These are phyloP conservation scores for Gymnoscopelus braueri DNA, from an alignment of 2,797 vertebrate genomes.

Conservation along the genomic window DNA sequence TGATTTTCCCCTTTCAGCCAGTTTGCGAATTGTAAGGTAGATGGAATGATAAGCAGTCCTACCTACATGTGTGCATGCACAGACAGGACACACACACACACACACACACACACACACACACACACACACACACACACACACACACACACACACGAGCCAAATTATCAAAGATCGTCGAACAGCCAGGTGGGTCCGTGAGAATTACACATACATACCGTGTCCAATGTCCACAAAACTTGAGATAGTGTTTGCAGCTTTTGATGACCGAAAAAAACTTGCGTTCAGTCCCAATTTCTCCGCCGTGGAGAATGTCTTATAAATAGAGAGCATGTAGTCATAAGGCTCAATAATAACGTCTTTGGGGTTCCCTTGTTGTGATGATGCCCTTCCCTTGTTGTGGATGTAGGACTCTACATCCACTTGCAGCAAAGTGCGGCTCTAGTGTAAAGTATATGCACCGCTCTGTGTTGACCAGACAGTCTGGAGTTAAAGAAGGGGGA, in stretches of 20 bases:
- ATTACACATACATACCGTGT: conserved; percentile 81
- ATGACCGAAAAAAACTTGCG: conserved; percentile 89
- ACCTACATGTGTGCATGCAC: conserved; percentile 1
- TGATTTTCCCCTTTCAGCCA: too few species aligned
- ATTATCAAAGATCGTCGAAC: too few species aligned
- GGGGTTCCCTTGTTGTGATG: conserved; percentile 25
- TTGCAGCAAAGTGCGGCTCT: conserved; percentile 58
- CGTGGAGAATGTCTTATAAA: conserved; percentile 92
- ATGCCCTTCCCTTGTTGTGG: conserved; percentile 35
- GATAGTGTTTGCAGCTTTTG: conserved; percentile 94
- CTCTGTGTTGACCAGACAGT: conserved; percentile 41
- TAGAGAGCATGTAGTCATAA: conserved; percentile 97
- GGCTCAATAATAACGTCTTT: conserved; percentile 79
- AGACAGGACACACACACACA: not conserved
- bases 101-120: conserved; percentile 13
- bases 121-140: not conserved
- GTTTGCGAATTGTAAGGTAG: too few species aligned
- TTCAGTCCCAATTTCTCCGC: conserved; percentile 93
- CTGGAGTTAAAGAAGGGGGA: conserved; percentile 39
- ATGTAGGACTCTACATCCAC: conserved; percentile 60
- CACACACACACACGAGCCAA: not conserved
- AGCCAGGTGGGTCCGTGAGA: too few species aligned
- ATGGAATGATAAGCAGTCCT: not conserved
- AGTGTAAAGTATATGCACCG: conserved; percentile 48
- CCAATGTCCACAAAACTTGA: conserved; percentile 93